Evolutionary conservation across 2,888 invertebrate species (phyloP).

Genomic region (Philereme vetulata): DNA sequence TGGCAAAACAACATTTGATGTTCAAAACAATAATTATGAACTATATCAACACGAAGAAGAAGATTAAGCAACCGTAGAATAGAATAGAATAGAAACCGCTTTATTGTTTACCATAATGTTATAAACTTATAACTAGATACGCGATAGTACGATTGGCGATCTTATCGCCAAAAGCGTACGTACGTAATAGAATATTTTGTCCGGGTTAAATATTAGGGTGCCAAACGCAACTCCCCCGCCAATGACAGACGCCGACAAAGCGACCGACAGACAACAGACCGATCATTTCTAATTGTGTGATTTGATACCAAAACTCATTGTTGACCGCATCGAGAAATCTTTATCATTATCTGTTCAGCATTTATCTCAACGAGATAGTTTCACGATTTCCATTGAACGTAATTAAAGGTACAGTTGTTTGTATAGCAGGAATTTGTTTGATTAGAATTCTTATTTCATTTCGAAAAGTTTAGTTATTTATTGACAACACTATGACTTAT

Average conservation of each 20-base stretch:
- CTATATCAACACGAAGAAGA: no score
- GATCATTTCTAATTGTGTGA: conserved; percentile 83
- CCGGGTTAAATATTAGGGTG: conserved; percentile 12
- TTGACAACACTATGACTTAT: no score
- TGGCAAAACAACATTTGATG: no score
- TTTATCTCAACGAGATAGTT: conserved; percentile 30
- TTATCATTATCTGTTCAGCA: conserved; percentile 51
- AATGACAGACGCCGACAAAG: conserved; percentile 69
- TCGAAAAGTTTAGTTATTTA: neutral
- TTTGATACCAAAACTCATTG: conserved; percentile 82
- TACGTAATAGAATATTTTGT: neutral
- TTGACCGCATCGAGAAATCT: conserved; percentile 71
- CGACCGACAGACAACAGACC: conserved; percentile 67
- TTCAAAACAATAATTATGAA: no score
- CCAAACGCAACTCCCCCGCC: conserved; percentile 48
- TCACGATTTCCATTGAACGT: conserved; percentile 27
- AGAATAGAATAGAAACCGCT: no score
- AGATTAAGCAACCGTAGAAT: no score
- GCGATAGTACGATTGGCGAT: no score
- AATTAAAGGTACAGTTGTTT: conserved; percentile 28
- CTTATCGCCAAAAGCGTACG: no score
- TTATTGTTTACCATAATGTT: no score
- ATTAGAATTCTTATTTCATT: neutral
- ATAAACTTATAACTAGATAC: no score
- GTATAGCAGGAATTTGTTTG: conserved; percentile 24